Evolutionary conservation across 2,888 invertebrate species (phyloP).

Genomic region (Apodemia zela): DNA sequence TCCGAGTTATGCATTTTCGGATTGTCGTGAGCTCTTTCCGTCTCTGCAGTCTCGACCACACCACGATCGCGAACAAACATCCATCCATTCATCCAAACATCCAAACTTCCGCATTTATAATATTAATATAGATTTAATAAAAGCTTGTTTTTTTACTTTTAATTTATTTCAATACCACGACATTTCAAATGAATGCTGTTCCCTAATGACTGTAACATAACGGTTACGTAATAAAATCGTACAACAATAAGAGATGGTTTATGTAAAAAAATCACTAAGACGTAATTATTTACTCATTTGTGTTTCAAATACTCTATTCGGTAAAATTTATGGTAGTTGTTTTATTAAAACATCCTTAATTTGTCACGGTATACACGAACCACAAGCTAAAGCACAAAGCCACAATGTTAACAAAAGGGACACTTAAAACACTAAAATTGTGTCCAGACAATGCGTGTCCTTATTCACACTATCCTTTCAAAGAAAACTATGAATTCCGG

Average conservation of each 20-base stretch:
- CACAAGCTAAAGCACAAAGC: conserved; percentile 27
- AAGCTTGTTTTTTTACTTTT: too few relatives aligned
- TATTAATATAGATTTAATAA: too few relatives aligned
- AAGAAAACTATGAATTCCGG: conserved; percentile 45
- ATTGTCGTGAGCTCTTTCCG: too few relatives aligned
- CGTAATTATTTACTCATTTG: conserved; percentile 11
- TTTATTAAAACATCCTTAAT: conserved; percentile 25
- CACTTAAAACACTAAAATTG: conserved; percentile 41
- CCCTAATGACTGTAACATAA: neutral
- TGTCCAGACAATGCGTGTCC: conserved; percentile 40
- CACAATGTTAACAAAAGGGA: conserved; percentile 33
- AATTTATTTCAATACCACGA: too few relatives aligned
- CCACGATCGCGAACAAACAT: too few relatives aligned
- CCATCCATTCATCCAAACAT: too few relatives aligned
- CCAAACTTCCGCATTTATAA: too few relatives aligned
- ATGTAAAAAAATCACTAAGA: neutral
- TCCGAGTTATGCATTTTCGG: too few relatives aligned
- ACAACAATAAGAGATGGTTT: neutral
- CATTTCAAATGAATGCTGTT: too few relatives aligned
- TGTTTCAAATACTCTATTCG: conserved; percentile 16
- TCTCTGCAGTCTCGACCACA: too few relatives aligned
- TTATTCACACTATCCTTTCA: conserved; percentile 50
- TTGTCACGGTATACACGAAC: conserved; percentile 34
- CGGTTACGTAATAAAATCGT: conserved; percentile 2
- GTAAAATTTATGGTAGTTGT: conserved; percentile 19